phyloP scores from a whole-genome alignment of 1,140 invertebrate genomes.

The Neodiprion fabricii region DNA sequence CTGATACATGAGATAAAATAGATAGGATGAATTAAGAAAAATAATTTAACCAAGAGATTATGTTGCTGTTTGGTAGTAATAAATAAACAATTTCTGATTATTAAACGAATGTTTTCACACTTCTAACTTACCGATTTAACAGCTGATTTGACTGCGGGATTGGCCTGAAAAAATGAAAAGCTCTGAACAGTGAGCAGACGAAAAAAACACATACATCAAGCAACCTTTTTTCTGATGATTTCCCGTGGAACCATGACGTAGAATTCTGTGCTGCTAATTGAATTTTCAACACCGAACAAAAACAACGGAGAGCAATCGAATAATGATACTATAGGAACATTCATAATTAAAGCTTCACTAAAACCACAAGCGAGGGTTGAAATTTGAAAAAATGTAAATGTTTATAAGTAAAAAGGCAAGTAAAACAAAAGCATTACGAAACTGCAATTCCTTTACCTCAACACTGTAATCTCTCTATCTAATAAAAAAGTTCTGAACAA shows the following conservation, averaged over 20 bases:
- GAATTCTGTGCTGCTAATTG: too few species aligned
- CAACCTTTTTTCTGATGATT: not conserved
- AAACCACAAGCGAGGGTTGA: constrained; percentile 21
- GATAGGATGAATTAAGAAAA: too few species aligned
- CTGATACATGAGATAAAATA: too few species aligned
- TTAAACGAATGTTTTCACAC: not conserved
- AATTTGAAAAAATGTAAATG: not conserved
- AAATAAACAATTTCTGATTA: too few species aligned
- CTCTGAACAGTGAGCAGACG: constrained; percentile 30
- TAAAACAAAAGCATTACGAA: not conserved
- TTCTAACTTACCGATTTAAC: constrained; percentile 75
- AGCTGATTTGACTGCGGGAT: constrained; percentile 82
- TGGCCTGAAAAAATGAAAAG: constrained; percentile 70
- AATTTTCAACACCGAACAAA: too few species aligned
- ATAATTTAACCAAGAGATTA: too few species aligned
- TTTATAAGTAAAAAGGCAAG: not conserved
- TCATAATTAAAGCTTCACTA: constrained; percentile 14
- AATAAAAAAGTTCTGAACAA: too few species aligned
- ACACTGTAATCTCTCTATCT: not conserved
- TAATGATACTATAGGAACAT: not conserved
- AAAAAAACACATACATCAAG: constrained; percentile 29
- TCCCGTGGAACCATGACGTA: not conserved
- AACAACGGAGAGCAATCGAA: too few species aligned
- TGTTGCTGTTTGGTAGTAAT: too few species aligned
- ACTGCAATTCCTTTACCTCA: not conserved